These are phyloP conservation scores for Diarsia dahlii DNA, from an alignment of 2,888 invertebrate genomes.

Conservation along the genomic window DNA sequence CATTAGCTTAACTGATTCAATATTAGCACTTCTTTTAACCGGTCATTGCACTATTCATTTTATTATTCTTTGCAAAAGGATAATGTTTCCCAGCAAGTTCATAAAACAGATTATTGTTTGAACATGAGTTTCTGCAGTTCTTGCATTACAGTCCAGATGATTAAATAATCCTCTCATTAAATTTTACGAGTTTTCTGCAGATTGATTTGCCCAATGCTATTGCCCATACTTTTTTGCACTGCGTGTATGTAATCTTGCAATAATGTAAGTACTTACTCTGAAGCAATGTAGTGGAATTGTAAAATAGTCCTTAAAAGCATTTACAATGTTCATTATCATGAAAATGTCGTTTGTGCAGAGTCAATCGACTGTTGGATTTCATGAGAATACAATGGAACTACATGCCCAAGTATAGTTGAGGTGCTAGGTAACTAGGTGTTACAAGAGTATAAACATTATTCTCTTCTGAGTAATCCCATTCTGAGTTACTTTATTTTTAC, in stretches of 20 bases:
- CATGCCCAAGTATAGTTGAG: background rate
- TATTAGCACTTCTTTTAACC: conserved; percentile 18
- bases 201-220: conserved; percentile 17
- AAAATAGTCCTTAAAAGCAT: conserved; percentile 20
- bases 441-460: background rate
- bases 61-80: conserved; percentile 4
- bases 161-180: conserved; percentile 21
- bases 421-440: background rate
- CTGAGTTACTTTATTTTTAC: background rate
- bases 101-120: conserved; percentile 16
- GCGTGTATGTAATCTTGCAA: conserved; percentile 21
- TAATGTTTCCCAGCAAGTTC: conserved; percentile 14
- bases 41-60: conserved; percentile 23
- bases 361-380: conserved; percentile 38
- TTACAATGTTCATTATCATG: conserved; percentile 18
- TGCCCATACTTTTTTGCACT: conserved; percentile 10
- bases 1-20: background rate
- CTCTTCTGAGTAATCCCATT: background rate
- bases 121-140: conserved; percentile 5
- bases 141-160: conserved; percentile 1
- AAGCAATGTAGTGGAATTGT: conserved; percentile 37
- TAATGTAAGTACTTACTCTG: conserved; percentile 18
- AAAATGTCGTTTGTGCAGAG: conserved; percentile 28
- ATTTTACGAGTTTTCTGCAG: conserved; percentile 26
- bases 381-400: conserved; percentile 13